Base-by-base conservation (phyloP, 1,140 invertebrate genomes). In the Saccostrea glomerata region DNA sequence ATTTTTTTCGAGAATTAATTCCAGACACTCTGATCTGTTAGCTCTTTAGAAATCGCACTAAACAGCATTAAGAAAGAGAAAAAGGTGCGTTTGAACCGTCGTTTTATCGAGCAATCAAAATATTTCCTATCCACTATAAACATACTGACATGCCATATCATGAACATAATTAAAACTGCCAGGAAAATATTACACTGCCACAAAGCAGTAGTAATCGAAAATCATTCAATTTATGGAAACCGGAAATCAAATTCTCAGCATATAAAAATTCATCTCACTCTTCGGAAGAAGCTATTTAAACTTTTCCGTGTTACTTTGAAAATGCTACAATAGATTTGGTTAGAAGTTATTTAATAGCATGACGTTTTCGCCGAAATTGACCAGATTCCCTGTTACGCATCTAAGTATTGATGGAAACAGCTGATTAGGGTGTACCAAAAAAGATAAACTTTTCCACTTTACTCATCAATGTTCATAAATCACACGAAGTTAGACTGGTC, bases 401-500 rank as follows among this genome's bases (percentile, higher is more conserved):
- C 15, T 36, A 25, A 77, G 23, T 77, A 36, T 77, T 25, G 70
- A 30, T 77, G 30, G 70, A 77, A 77, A 77, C 70, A 36, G 70
- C 70, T 30, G 70, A 77, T 77, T 77, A 25, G 30, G 70, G 70
- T 23, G 70, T 77, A 77, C 70, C 70, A 30, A 17, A 30, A 77
- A 77, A 77, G 70, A 77, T 77, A 77, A 77, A 77, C 70, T 77
- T 77, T 36, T 77, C 70, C 13, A 77, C 70, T 77, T 77, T 77
- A 77, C 70, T 77, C 70, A 77, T 77, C 70, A 77, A 77, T 77
- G 70, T 77, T 77, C 70, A 77, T 77, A 77, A 36, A 77, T 77
- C 70, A 77, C 25, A 25, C 70, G 30, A 77, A 77, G 70, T 77
- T 77, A 77, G 70, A 77, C 70, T 77, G 25, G 30, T 30, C 70